phyloP scores from a whole-genome alignment of 2,888 invertebrate genomes.

The Trichogramma evanescens region DNA sequence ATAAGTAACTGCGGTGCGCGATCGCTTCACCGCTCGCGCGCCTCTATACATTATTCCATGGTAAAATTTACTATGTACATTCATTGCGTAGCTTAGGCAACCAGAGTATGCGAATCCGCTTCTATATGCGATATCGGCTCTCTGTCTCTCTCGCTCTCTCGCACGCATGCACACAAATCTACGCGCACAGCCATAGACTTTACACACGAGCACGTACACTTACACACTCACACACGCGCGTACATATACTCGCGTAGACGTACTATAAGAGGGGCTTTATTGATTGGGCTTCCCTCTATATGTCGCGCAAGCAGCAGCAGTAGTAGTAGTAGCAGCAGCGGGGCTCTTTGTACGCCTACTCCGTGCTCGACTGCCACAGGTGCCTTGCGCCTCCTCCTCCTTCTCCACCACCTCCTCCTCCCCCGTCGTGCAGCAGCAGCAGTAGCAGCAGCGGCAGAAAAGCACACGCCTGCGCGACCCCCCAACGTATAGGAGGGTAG shows the following conservation, averaged over 20 bases:
- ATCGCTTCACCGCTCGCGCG: constrained; percentile 18
- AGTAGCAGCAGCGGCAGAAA: constrained; percentile 1
- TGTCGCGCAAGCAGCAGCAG: not conserved
- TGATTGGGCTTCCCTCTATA: constrained; percentile 44
- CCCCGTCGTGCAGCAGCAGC: constrained; percentile 6
- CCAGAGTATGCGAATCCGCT: constrained; percentile 7
- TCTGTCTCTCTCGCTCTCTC: not conserved
- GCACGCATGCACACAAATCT: not conserved
- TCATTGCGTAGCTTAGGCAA: constrained; percentile 14
- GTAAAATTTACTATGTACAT: no score
- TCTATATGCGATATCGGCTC: constrained; percentile 5
- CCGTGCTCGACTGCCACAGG: constrained; percentile 8
- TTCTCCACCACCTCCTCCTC: constrained; percentile 12
- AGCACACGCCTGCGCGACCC: constrained; percentile 14
- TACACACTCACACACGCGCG: not conserved
- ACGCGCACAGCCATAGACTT: not conserved
- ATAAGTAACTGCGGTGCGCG: constrained; percentile 26
- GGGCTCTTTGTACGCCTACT: constrained; percentile 19
- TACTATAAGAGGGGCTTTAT: constrained; percentile 39
- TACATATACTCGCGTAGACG: constrained; percentile 23
- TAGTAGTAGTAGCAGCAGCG: not conserved
- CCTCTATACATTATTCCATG: no score
- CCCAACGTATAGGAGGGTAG: not conserved
- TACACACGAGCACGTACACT: not conserved
- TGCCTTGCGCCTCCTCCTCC: constrained; percentile 12